A percentile compares a stretch with the other conserved stretches of the same genome.
Conservation (phyloP, 2,888 invertebrate species). For the Drosophila peninsularis region DNA sequence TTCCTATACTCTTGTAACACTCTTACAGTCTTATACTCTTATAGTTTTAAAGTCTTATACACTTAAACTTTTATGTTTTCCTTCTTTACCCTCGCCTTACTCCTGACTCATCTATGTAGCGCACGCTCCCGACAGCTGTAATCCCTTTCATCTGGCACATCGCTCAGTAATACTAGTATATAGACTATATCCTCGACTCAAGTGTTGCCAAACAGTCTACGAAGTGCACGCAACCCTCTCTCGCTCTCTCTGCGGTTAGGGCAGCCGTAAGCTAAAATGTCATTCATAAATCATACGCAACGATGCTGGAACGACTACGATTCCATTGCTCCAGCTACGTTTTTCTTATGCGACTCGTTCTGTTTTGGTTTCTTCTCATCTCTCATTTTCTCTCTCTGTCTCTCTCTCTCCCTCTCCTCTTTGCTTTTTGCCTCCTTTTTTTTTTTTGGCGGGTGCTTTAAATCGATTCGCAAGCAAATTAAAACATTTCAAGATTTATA, state of each 20-base stretch:
- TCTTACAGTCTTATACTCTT: not conserved
- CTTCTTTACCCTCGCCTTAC: no score
- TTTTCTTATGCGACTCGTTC: slow-evolving; percentile 43
- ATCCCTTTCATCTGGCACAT: not conserved
- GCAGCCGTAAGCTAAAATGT: slow-evolving; percentile 67
- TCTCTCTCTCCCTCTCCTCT: no score
- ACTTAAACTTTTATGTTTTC: not conserved
- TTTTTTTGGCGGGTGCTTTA: slow-evolving; percentile 55
- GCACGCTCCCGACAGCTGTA: no score
- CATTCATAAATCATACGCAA: slow-evolving; percentile 81
- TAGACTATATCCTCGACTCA: not conserved
- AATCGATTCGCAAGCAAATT: slow-evolving; percentile 84
- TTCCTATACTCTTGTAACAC: not conserved
- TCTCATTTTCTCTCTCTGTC: slow-evolving; percentile 5
- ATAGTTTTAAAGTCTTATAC: not conserved
- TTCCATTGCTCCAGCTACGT: slow-evolving; percentile 48
- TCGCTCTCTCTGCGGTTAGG: not conserved
- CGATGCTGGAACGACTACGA: slow-evolving; percentile 63
- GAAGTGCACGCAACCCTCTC: not conserved
- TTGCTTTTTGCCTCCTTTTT: not conserved
- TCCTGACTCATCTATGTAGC: no score
- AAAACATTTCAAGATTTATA: slow-evolving; percentile 84
- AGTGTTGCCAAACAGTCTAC: slow-evolving; percentile 2
- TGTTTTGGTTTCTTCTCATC: slow-evolving; percentile 28
- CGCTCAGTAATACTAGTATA: not conserved